These are phyloP conservation scores for Neuroscelio doddi DNA, from an alignment of 2,888 invertebrate genomes.

Conservation along the genomic window DNA sequence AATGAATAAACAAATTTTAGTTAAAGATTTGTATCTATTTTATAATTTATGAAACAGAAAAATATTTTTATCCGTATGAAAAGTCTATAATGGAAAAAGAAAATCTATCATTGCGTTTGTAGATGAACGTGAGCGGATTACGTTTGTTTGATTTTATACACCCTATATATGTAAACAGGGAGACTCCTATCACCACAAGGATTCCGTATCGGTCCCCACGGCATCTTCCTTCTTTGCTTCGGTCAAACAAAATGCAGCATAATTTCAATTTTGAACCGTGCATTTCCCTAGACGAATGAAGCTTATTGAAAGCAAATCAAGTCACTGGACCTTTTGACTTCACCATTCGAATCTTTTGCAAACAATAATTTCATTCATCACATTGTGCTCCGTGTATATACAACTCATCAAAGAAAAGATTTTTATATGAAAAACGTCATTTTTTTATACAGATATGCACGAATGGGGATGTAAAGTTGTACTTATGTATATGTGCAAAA, in stretches of 20 bases:
- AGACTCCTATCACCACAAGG: conserved; percentile 20
- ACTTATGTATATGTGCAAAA: no score
- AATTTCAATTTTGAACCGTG: conserved; percentile 35
- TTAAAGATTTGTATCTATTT: no score
- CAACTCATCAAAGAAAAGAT: no score
- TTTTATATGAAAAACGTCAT: no score
- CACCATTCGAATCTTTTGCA: conserved; percentile 19
- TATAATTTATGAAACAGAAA: no score
- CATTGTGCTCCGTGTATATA: no score
- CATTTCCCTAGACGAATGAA: conserved; percentile 36
- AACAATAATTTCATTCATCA: conserved; percentile 22
- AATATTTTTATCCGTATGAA: no score
- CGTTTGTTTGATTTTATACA: not conserved
- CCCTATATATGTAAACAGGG: conserved; percentile 17
- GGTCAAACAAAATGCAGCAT: conserved; percentile 40
- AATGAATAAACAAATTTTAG: no score
- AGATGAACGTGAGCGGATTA: not conserved
- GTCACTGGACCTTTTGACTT: conserved; percentile 22
- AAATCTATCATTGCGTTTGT: no score
- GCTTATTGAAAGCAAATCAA: conserved; percentile 39
- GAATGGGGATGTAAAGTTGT: no score
- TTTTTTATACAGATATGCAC: no score
- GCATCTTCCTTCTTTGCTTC: conserved; percentile 26
- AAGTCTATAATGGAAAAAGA: no score
- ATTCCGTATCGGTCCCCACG: conserved; percentile 27